These are phyloP conservation scores for Remorina albescens DNA, from an alignment of 2,797 vertebrate genomes.

Conservation along the genomic window DNA sequence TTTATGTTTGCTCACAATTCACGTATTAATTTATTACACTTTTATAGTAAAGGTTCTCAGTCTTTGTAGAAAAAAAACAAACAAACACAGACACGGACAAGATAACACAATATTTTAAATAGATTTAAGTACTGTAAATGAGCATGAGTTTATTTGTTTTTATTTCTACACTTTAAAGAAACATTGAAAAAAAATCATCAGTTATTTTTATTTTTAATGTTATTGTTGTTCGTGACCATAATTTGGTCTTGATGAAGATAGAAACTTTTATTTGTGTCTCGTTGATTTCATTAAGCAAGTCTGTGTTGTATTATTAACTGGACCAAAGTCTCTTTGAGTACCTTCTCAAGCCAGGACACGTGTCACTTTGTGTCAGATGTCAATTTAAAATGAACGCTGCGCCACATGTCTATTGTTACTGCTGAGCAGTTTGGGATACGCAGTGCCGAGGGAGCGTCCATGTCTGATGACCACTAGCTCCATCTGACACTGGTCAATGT, in stretches of 20 bases:
- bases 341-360: neutral
- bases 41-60: neutral
- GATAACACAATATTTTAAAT: no score
- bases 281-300: neutral
- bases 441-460: slow-evolving; percentile 85
- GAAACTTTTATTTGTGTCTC: neutral
- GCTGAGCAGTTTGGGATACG: slow-evolving; percentile 88
- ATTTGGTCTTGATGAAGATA: neutral
- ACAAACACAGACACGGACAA: no score
- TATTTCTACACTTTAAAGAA: slow-evolving; percentile 4
- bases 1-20: no score
- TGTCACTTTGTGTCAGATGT: neutral
- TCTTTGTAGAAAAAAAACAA: neutral
- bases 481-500: slow-evolving; percentile 86
- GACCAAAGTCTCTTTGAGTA: neutral
- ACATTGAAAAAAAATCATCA: neutral
- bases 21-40: no score
- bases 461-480: slow-evolving; percentile 85
- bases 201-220: neutral
- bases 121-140: neutral
- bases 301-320: neutral
- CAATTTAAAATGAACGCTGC: slow-evolving; percentile 39
- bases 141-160: slow-evolving; percentile 3
- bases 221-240: neutral
- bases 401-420: slow-evolving; percentile 78